These are phyloP conservation scores for Nephotettix cincticeps DNA, from an alignment of 1,140 invertebrate genomes.

Conservation along the genomic window DNA sequence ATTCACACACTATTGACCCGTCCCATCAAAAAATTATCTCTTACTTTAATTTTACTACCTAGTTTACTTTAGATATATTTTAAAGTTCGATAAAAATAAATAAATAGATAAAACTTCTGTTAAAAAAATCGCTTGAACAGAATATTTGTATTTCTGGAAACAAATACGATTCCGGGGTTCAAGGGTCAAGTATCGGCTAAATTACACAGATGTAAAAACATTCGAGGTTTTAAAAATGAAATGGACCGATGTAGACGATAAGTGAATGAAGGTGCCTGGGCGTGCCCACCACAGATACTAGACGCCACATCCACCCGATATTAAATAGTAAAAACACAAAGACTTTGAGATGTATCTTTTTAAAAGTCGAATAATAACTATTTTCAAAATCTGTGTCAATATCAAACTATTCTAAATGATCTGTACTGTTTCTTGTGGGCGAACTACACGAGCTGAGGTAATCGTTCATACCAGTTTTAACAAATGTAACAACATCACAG, in stretches of 20 bases:
- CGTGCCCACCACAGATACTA: no score
- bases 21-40: conserved; percentile 11
- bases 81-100: not conserved
- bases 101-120: no score
- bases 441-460: conserved; percentile 12
- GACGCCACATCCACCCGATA: not conserved
- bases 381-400: conserved; percentile 18
- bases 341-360: conserved; percentile 2
- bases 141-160: not conserved
- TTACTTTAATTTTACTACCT: conserved; percentile 11
- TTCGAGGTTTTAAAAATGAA: not conserved
- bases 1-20: conserved; percentile 11
- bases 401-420: conserved; percentile 8
- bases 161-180: not conserved
- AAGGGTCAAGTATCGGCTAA: no score
- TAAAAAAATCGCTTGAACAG: not conserved
- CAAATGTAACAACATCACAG: conserved; percentile 26
- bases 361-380: conserved; percentile 8
- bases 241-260: not conserved
- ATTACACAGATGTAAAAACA: no score
- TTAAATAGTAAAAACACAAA: conserved; percentile 11
- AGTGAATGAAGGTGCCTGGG: conserved; percentile 2
- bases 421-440: not conserved
- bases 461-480: conserved; percentile 24
- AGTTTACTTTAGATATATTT: conserved; percentile 22